Evolutionary conservation across 2,888 invertebrate genomes (phyloP).

Genomic region (Drosophila stalkeri): DNA sequence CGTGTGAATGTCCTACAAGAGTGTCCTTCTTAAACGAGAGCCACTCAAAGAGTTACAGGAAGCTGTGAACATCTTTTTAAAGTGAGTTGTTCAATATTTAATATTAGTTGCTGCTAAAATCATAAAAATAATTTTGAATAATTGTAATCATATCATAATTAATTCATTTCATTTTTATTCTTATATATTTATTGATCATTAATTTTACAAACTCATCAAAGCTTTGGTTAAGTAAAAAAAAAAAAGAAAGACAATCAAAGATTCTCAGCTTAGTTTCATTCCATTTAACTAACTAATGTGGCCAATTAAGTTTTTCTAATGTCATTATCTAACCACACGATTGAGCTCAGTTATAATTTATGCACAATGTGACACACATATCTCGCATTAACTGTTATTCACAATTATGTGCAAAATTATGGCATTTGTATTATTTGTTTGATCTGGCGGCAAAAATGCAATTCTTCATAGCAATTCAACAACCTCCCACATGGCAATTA

Average conservation of each 20-base stretch:
- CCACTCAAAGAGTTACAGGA: not conserved
- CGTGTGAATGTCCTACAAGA: slow-evolving; percentile 49
- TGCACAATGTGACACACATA: not conserved
- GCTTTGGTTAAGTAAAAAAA: not conserved
- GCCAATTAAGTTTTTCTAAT: slow-evolving; percentile 7
- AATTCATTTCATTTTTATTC: not conserved
- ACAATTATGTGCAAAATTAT: slow-evolving; percentile 19
- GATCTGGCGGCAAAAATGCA: not conserved
- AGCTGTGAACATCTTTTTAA: not conserved
- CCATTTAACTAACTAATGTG: slow-evolving; percentile 16
- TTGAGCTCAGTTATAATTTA: slow-evolving; percentile 11
- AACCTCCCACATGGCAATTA: slow-evolving; percentile 53
- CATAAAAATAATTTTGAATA: not conserved
- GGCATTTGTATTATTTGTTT: slow-evolving; percentile 4
- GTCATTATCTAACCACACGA: slow-evolving; percentile 24
- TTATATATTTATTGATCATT: not conserved
- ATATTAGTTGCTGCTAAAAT: not conserved
- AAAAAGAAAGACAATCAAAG: not conserved
- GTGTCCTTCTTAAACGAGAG: slow-evolving; percentile 40
- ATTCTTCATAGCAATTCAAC: slow-evolving; percentile 37
- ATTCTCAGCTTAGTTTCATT: not conserved
- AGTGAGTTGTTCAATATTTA: not conserved
- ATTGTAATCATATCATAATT: not conserved
- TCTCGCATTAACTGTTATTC: slow-evolving; percentile 11
- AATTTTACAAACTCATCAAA: not conserved